phyloP scores from a whole-genome alignment of 1,140 invertebrate genomes.

The Drosophila simulans region DNA sequence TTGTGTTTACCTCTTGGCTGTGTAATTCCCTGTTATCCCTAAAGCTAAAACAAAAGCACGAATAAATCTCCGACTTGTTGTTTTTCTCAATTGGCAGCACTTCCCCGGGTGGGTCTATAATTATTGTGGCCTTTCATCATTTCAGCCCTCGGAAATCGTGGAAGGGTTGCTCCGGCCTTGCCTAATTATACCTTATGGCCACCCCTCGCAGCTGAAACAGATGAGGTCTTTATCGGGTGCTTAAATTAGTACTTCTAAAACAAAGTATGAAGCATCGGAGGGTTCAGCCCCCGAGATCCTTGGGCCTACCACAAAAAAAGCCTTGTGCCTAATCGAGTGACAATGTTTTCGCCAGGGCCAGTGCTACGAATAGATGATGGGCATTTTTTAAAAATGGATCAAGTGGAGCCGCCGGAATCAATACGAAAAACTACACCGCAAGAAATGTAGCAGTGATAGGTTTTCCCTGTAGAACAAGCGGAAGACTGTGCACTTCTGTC shows the following conservation, averaged over 20 bases:
- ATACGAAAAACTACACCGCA: constrained; percentile 3
- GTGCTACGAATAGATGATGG: constrained; percentile 24
- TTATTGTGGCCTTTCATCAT: constrained; percentile 29
- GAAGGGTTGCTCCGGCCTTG: constrained; percentile 28
- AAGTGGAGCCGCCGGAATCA: constrained; percentile 1
- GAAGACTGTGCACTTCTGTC: not conserved
- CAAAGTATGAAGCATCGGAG: not conserved
- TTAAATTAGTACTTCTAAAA: constrained; percentile 38
- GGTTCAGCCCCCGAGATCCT: constrained; percentile 11
- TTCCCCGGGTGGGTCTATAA: constrained; percentile 13
- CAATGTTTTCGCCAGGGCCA: constrained; percentile 16
- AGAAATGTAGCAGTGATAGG: too few relatives aligned
- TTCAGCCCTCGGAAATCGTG: not conserved
- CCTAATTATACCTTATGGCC: constrained; percentile 38
- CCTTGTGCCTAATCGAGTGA: constrained; percentile 50
- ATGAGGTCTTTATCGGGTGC: constrained; percentile 34
- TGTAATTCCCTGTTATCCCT: not conserved
- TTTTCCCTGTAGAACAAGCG: not conserved
- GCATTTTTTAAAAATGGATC: not conserved
- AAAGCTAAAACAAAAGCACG: not conserved
- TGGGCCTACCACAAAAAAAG: constrained; percentile 25
- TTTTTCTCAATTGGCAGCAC: constrained; percentile 22
- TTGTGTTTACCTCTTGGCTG: too few relatives aligned
- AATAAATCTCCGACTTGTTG: constrained; percentile 30
- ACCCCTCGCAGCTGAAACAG: constrained; percentile 13